Base-by-base conservation (phyloP, 1,140 invertebrate genomes). In the Hesperophylax magnus region DNA sequence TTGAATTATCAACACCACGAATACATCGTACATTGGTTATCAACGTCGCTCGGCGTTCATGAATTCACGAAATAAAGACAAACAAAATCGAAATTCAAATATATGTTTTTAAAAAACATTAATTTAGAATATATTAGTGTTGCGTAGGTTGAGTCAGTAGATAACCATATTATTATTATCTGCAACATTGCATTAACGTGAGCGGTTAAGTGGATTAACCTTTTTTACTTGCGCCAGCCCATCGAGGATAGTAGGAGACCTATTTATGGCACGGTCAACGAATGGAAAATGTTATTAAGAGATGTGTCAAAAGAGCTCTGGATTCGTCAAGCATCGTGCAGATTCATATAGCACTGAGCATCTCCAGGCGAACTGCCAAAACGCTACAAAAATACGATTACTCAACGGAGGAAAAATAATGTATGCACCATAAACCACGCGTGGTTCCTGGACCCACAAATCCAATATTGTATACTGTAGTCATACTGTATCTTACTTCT, bases 341-440 rank as follows among this genome's bases (percentile, higher is more conserved):
- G 63, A 67, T 67, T 34, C 34, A 47, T 67, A 67, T 47, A 24
- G 63, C 31, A 67, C 34, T n/a, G 34, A 67, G 17, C 47, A 47
- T 47, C 63, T 67, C 18, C n/a, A 67, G 63, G 63, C 63, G 27
- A n/a, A 31, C 15, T 67, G 63, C 63, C 63, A 67, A 47, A 67
- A n/a, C 31, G 63, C 27, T 67, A 67, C 24, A 67, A 67, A 67
- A 65, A 65, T 31, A 67, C 3, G 20, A 67, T 67, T 39, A 67
- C 63, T 67, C 15, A 67, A 67, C 63, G 17, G 27, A 39, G 31
- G 31, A 65, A 14, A 24, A 22, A 61, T n/a, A 61, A 8, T 58
- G 56, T 61, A 67, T 20, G 63, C 34, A 47, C 63, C 63, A 39
- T 67, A 67, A 39, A 39, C 31, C 63, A 39, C 18, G 63, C 63